phyloP scores from a whole-genome alignment of 2,888 invertebrate genomes.

The Himalopsyche anomala region DNA sequence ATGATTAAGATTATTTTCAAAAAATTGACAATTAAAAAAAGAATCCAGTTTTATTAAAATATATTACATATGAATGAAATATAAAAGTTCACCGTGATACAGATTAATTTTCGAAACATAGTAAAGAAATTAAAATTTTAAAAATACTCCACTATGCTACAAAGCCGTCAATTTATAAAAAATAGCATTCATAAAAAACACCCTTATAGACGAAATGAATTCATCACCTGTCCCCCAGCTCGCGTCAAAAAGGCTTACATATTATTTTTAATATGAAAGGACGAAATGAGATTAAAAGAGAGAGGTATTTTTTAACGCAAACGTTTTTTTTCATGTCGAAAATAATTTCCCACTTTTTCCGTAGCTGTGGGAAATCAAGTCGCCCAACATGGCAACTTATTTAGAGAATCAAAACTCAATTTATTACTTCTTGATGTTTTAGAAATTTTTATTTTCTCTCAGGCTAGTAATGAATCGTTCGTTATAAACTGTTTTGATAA shows the following conservation, averaged over 20 bases:
- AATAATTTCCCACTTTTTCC: background rate
- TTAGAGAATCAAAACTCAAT: constrained; percentile 20
- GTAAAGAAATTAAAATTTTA: no score
- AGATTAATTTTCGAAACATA: no score
- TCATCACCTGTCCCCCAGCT: background rate
- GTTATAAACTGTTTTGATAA: background rate
- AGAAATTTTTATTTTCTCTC: background rate
- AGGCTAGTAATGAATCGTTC: background rate
- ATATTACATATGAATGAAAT: no score
- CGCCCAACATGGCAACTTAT: constrained; percentile 12
- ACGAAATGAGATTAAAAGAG: background rate
- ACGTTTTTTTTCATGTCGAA: constrained; percentile 5
- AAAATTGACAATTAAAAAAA: no score
- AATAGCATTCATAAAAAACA: background rate
- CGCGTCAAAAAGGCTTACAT: constrained; percentile 18
- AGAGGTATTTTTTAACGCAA: background rate
- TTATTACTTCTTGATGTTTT: constrained; percentile 25
- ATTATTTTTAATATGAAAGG: constrained; percentile 22
- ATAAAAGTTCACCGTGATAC: no score
- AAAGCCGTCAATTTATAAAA: no score
- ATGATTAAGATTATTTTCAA: no score
- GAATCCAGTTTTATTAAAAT: no score
- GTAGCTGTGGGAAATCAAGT: constrained; percentile 18
- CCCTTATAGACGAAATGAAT: constrained; percentile 11
- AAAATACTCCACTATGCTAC: no score